Conservation (phyloP, 37 sponge, comb jelly and placozoan species). For the Diacarnus erythraeanus region DNA sequence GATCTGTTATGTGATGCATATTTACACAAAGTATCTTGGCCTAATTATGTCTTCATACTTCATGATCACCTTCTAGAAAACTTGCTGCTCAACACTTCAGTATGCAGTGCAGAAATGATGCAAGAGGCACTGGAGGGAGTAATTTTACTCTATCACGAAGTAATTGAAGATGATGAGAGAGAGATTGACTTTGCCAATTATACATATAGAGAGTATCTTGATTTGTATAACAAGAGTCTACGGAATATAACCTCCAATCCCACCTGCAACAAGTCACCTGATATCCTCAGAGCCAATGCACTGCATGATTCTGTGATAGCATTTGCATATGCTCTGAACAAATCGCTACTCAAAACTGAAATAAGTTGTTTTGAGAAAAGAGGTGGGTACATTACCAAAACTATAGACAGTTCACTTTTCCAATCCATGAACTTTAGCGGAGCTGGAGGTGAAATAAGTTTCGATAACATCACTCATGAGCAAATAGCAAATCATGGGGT, state of each 20-base stretch:
- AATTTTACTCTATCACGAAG: conserved; percentile 1
- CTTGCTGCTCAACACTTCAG: not conserved
- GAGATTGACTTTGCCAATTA: conserved; percentile 10
- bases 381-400: not conserved
- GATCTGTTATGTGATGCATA: conserved; percentile 28
- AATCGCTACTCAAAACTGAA: conserved; percentile 6
- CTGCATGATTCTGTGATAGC: conserved; percentile 47
- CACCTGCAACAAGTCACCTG: not conserved
- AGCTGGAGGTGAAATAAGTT: conserved; percentile 27
- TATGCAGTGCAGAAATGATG: conserved; percentile 18
- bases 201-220: not conserved
- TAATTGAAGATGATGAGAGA: not conserved
- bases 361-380: conserved; percentile 3
- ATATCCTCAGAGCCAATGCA: conserved; percentile 6
- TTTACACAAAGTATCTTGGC: conserved; percentile 1
- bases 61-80: conserved; percentile 6
- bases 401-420: not conserved
- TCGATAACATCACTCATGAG: not conserved
- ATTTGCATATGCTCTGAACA: conserved; percentile 45
- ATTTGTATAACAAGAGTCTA: not conserved
- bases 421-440: conserved; percentile 6
- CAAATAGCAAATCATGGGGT: not conserved
- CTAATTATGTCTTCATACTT: conserved; percentile 26
- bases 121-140: conserved; percentile 9
- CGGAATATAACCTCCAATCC: not conserved